Conservation (phyloP, 1,140 invertebrate species). For the Riptortus pedestris region DNA sequence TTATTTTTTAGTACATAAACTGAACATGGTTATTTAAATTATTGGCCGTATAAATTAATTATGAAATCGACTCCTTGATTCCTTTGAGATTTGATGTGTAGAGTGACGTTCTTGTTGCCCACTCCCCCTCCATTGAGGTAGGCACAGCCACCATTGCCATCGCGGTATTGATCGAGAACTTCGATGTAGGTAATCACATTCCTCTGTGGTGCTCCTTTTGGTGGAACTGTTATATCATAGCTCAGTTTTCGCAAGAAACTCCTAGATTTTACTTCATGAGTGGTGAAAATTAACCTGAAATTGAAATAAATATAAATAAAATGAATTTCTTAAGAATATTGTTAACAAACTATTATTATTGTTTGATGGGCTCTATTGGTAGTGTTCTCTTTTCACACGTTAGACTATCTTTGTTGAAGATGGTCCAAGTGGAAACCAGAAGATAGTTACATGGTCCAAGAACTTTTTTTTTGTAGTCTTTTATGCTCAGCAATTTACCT, state of each 20-base stretch:
- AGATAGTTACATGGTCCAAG: too few relatives aligned
- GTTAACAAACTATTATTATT: too few relatives aligned
- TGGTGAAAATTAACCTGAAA: neutral
- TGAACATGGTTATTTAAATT: too few relatives aligned
- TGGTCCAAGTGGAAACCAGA: too few relatives aligned
- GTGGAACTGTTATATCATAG: neutral
- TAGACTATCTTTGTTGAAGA: too few relatives aligned
- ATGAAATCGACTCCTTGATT: conserved; percentile 26
- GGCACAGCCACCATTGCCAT: conserved; percentile 26
- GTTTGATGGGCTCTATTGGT: too few relatives aligned
- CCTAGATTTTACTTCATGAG: neutral
- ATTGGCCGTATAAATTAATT: conserved; percentile 27
- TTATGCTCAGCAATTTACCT: too few relatives aligned
- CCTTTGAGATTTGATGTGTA: conserved; percentile 28
- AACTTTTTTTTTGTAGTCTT: too few relatives aligned
- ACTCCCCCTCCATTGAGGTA: conserved; percentile 22
- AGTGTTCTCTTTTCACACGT: too few relatives aligned
- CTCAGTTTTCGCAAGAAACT: neutral
- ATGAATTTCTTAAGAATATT: too few relatives aligned
- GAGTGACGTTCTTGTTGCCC: conserved; percentile 18
- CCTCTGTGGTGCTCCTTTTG: neutral
- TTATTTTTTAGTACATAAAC: too few relatives aligned
- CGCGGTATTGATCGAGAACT: conserved; percentile 13
- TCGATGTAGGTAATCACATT: conserved; percentile 15
- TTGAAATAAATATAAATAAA: too few relatives aligned